Percentiles rank a stretch among this genome's conserved stretches.
Evolutionary conservation across 2,797 vertebrate genomes (phyloP).

Genomic region (Phylloscopus collybita): DNA sequence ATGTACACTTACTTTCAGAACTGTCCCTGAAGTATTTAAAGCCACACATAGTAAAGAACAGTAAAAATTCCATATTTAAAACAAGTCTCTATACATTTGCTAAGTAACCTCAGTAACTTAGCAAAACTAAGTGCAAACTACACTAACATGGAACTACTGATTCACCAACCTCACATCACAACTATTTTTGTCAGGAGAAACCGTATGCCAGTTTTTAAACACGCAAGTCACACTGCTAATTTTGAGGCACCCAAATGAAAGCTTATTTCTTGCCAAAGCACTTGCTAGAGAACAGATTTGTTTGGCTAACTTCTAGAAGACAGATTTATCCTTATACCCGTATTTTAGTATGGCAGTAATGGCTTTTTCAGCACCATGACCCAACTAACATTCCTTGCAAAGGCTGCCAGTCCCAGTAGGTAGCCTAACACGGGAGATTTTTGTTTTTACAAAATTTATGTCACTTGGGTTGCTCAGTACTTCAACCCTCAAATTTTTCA

Average conservation of each 20-base stretch:
- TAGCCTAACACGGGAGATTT: background rate
- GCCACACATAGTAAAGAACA: background rate
- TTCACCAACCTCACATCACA: background rate
- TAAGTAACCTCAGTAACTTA: background rate
- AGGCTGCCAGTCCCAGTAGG: background rate
- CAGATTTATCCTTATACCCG: slow-evolving; percentile 35
- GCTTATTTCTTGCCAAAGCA: slow-evolving; percentile 49
- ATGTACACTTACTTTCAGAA: background rate
- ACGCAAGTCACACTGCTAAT: slow-evolving; percentile 5
- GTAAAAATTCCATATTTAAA: background rate
- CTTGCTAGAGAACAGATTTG: slow-evolving; percentile 54
- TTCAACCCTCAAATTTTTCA: background rate
- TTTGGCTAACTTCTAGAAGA: slow-evolving; percentile 58
- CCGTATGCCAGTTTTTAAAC: background rate
- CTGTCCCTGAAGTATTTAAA: background rate
- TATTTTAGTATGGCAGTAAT: background rate
- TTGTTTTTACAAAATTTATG: background rate
- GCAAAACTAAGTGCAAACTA: background rate
- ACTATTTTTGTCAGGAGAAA: background rate
- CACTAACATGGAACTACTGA: background rate
- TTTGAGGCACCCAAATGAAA: slow-evolving; percentile 48
- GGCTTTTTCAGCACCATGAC: background rate
- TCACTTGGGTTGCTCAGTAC: background rate
- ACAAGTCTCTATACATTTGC: background rate
- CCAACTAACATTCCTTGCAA: background rate